These are phyloP conservation scores for Pogonophryne albipinna DNA, from an alignment of 2,797 vertebrate species.

Conservation along the genomic window DNA sequence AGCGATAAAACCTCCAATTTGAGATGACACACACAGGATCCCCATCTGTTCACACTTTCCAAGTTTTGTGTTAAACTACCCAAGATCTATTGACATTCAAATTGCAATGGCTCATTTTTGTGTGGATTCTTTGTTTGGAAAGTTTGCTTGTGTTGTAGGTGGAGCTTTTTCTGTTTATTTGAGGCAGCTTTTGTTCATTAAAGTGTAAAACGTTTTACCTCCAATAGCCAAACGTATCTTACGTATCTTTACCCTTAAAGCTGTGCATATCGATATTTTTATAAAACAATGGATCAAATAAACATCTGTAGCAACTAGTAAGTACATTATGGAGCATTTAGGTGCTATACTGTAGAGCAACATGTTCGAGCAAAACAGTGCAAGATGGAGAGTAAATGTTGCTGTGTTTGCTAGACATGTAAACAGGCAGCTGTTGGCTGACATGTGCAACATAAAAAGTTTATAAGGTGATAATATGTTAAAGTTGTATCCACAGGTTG, in stretches of 20 bases:
- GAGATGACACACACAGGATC: constrained; percentile 35
- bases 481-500: background rate
- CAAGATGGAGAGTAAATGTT: background rate
- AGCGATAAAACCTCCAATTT: constrained; percentile 34
- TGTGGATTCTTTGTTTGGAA: background rate
- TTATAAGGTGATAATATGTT: background rate
- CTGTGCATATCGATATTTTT: background rate
- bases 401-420: background rate
- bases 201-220: background rate
- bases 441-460: background rate
- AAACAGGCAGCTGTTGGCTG: background rate
- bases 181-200: background rate
- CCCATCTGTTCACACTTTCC: constrained; percentile 68
- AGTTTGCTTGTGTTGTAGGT: constrained; percentile 6
- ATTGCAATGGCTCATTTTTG: constrained; percentile 8
- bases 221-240: background rate
- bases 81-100: constrained; percentile 43
- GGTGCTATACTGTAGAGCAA: background rate
- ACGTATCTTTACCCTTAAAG: background rate
- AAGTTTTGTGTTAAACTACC: constrained; percentile 45
- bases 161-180: constrained; percentile 11
- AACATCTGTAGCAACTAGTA: background rate
- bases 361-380: background rate
- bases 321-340: background rate
- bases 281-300: background rate